phyloP scores from a whole-genome alignment of 92 coral and sea anemone species.

The Heliopora coerulea region DNA sequence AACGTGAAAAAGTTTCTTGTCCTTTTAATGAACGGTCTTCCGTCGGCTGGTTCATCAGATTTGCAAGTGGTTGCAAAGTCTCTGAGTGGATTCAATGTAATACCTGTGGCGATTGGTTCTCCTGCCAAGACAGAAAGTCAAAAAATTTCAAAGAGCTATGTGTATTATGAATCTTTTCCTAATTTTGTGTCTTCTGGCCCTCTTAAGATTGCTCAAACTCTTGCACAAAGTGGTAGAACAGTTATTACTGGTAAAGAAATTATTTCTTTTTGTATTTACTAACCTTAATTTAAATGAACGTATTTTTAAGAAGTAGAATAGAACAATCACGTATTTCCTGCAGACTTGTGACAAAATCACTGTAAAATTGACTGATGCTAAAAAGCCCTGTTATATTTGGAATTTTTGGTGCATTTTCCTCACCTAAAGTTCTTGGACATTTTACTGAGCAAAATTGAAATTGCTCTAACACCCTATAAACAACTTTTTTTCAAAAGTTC shows the following conservation, averaged over 20 bases:
- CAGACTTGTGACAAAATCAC: too few relatives aligned
- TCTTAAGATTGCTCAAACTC: not conserved
- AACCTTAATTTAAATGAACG: too few relatives aligned
- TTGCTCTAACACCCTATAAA: too few relatives aligned
- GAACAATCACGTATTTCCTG: too few relatives aligned
- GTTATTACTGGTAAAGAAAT: not conserved
- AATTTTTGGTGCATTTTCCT: too few relatives aligned
- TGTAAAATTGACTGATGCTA: too few relatives aligned
- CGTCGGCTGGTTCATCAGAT: constrained; percentile 18
- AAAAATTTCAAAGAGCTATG: not conserved
- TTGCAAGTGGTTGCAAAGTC: not conserved
- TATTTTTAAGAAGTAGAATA: too few relatives aligned
- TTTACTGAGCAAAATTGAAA: too few relatives aligned
- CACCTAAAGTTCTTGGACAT: too few relatives aligned
- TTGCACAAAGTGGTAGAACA: not conserved
- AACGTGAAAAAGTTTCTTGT: constrained; percentile 1
- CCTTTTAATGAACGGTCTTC: constrained; percentile 1
- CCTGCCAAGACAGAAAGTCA: not conserved
- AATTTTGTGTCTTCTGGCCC: constrained; percentile 13
- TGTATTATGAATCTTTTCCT: constrained; percentile 19
- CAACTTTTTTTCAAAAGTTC: too few relatives aligned
- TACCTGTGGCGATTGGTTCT: constrained; percentile 18
- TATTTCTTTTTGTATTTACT: not conserved
- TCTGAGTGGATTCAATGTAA: not conserved
- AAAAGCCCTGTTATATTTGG: too few relatives aligned